phyloP scores from a whole-genome alignment of 2,797 vertebrate genomes.

The Limnodromus scolopaceus region DNA sequence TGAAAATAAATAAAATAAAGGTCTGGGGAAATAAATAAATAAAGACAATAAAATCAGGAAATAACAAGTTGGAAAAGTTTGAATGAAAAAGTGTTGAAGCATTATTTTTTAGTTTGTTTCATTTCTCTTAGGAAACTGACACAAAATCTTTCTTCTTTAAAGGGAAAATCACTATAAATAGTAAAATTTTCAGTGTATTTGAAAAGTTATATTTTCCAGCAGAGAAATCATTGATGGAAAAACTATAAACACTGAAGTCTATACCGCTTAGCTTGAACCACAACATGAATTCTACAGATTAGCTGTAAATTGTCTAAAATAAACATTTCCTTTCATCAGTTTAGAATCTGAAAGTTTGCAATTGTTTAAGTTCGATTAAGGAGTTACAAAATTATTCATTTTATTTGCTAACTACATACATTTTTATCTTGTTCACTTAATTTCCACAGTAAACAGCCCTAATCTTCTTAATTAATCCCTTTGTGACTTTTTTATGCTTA shows the following conservation, averaged over 20 bases:
- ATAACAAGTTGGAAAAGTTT: neutral
- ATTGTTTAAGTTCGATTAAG: neutral
- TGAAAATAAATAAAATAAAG: neutral
- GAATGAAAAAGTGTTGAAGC: neutral
- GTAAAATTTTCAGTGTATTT: neutral
- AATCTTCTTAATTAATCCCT: neutral
- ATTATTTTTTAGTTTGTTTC: neutral
- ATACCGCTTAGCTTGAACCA: neutral
- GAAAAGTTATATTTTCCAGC: neutral
- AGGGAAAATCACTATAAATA: neutral
- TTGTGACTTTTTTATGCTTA: neutral
- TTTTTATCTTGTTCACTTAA: neutral
- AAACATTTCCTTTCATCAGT: neutral
- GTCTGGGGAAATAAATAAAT: neutral
- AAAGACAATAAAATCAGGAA: neutral
- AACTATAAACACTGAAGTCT: neutral
- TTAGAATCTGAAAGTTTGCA: neutral
- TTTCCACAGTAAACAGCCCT: neutral
- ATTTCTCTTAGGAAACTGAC: neutral
- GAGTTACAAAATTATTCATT: neutral
- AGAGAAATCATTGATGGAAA: neutral
- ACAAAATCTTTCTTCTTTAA: neutral
- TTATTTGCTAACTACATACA: neutral
- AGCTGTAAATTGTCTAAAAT: neutral
- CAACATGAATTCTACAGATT: neutral